Evolutionary conservation across 2,113 vertebrate genomes (phyloP).

Genomic region (Parotia lawesii): DNA sequence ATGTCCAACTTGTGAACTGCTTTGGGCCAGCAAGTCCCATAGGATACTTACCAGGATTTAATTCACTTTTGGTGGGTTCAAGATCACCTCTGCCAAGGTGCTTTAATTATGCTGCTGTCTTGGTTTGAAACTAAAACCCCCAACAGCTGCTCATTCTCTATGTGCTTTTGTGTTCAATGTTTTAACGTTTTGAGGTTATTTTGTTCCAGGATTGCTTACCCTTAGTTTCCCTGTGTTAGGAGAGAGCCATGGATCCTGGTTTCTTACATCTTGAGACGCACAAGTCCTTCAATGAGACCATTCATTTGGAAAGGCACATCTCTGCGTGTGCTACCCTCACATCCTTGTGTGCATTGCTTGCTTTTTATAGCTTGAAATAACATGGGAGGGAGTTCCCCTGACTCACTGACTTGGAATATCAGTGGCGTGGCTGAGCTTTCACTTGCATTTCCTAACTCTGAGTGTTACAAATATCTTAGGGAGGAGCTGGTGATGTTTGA

Average conservation of each 20-base stretch:
- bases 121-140: too few relatives aligned
- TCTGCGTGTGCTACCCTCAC: accelerated
- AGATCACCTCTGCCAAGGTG: not conserved
- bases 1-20: not conserved
- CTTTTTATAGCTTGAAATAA: not conserved
- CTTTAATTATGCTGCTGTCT: not conserved
- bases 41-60: not conserved
- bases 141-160: not conserved
- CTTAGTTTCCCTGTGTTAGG: not conserved
- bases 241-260: not conserved
- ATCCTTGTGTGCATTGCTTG: not conserved
- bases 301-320: not conserved
- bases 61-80: not conserved
- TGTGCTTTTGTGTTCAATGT: not conserved
- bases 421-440: not conserved
- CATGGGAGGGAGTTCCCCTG: not conserved
- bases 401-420: not conserved
- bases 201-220: not conserved
- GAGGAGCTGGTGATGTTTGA: not conserved
- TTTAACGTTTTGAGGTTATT: not conserved
- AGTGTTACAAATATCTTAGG: not conserved
- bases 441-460: constrained; percentile 5
- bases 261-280: not conserved
- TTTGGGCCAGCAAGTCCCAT: not conserved
- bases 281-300: not conserved